Evolutionary conservation across 2,113 vertebrate genomes (phyloP).

Genomic region (Heterochromis multidens): DNA sequence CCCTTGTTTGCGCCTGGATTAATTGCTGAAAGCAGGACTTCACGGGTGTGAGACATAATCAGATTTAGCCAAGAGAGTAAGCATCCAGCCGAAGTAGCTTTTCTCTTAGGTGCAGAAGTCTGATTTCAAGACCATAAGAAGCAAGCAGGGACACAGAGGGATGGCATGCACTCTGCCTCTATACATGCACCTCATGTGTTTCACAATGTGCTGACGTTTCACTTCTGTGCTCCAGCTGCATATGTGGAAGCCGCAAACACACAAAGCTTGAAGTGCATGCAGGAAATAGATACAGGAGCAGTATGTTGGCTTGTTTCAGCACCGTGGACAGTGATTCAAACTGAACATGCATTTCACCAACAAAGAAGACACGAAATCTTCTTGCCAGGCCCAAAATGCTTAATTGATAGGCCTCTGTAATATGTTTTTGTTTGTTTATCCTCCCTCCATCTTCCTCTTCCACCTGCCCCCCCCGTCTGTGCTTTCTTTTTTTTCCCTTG

Average conservation of each 20-base stretch:
- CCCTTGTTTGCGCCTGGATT: constrained; percentile 30
- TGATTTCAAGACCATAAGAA: background rate
- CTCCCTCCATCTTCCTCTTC: constrained; percentile 15
- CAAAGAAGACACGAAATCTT: background rate
- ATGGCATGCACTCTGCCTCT: background rate
- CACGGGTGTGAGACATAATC: background rate
- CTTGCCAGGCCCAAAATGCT: background rate
- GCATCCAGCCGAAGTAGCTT: background rate
- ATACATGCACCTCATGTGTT: background rate
- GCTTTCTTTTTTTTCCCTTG: background rate
- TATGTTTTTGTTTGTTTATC: constrained; percentile 49
- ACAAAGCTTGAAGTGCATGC: constrained; percentile 38
- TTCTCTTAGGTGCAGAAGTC: background rate
- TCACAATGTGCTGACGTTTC: constrained; percentile 64
- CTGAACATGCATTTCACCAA: background rate
- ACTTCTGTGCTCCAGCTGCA: constrained; percentile 21
- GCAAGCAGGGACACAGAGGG: background rate
- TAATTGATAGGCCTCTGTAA: constrained; percentile 24
- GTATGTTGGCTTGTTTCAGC: constrained; percentile 50
- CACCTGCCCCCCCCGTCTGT: constrained; percentile 1
- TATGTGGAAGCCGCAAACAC: background rate
- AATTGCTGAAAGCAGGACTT: background rate
- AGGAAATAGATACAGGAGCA: constrained; percentile 27
- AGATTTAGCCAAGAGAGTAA: background rate
- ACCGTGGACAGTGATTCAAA: constrained; percentile 67